Conservation (phyloP, 1,140 invertebrate species). For the Melanaphis sacchari region DNA sequence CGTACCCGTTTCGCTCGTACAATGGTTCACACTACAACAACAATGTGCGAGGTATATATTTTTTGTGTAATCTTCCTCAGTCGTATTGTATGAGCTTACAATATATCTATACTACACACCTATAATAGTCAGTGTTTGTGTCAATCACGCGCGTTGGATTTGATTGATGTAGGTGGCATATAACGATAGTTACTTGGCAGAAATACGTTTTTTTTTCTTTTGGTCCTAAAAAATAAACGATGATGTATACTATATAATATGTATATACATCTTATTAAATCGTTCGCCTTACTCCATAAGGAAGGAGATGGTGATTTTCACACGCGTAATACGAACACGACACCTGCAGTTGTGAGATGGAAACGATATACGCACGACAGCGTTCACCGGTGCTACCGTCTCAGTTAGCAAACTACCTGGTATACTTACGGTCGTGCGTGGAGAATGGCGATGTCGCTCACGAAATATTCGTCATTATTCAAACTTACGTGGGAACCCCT, state of each 20-base stretch:
- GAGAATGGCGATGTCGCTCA: neutral
- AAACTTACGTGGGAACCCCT: neutral
- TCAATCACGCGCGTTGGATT: neutral
- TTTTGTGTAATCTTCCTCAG: neutral
- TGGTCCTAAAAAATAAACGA: neutral
- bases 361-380: neutral
- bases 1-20: too few species aligned
- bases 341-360: neutral
- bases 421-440: neutral
- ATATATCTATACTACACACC: neutral
- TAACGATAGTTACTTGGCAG: neutral
- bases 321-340: neutral
- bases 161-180: neutral
- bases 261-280: neutral
- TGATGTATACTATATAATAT: neutral
- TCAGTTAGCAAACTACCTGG: too few species aligned
- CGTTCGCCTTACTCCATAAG: neutral
- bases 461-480: constrained; percentile 13
- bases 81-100: neutral
- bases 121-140: neutral
- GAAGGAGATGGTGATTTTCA: neutral
- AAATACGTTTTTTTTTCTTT: neutral
- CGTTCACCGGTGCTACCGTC: neutral
- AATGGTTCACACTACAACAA: too few species aligned
- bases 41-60: neutral